Evolutionary conservation across 1,140 invertebrate species (phyloP), one percentile per base, ranked within the genome.

Genomic region (Vollenhovia emeryi): DNA sequence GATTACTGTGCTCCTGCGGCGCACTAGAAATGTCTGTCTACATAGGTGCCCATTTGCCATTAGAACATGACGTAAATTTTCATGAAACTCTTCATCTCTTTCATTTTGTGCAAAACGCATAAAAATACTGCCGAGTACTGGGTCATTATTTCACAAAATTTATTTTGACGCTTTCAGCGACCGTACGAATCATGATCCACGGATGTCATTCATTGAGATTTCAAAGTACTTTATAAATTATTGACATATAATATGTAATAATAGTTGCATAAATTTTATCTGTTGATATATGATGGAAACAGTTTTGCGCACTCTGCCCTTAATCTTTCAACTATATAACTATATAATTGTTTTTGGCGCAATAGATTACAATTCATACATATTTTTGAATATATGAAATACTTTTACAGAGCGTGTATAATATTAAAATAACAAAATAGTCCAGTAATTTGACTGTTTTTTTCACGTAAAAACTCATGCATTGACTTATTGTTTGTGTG

Each of bases 401-500:
- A 71, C 21, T 45, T 64, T 62, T 64, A 15, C 27, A 48, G n/a
- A 8, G 3, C 18, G 15, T 21, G 13, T 45, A 52, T n/a, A n/a
- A n/a, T n/a, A n/a, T 55, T 13, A 60, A 27, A 59, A 4, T 36
- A 21, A 18, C 13, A 40, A 76, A 48, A 13, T 50, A 82, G 21
- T 57, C 7, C 11, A 73, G 3, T 66, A 50, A 50, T 84, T 86
- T 68, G 30, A 57, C 15, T 30, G 27, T 11, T 40, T 43, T 40
- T 43, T 75, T 33, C 59, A 59, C 11, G 43, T 30, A 40, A 85
- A 68, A 0, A 13, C 6, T 9, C 36, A 9, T 40, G 30, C 30
- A 48, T 18, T 75, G 45, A 62, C 60, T 86, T 76, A 76, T 84
- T 84, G 36, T 43, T 6, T 8, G n/a, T 21, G 15, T 40, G 30